Evolutionary conservation across 2,888 invertebrate genomes (phyloP).

Genomic region (Eurois occulta): DNA sequence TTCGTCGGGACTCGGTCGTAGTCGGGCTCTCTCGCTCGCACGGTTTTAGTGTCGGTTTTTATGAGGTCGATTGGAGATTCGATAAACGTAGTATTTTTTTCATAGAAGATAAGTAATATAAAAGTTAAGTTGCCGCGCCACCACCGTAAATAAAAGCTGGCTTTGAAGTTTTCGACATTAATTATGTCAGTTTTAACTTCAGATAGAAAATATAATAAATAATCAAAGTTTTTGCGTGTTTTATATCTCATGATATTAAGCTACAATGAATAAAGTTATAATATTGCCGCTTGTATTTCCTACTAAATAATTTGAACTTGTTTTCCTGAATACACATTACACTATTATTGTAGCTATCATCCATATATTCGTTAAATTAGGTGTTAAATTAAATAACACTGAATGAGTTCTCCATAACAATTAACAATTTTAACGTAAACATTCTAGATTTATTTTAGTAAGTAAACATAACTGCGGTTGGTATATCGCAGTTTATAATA

Average conservation of each 20-base stretch:
- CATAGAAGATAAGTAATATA: background rate
- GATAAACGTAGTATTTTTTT: background rate
- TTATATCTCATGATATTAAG: background rate
- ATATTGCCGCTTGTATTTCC: background rate
- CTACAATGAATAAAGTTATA: background rate
- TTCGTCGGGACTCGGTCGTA: conserved; percentile 64
- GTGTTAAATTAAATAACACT: background rate
- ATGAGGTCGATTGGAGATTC: background rate
- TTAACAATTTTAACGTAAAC: background rate
- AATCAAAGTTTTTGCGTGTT: background rate
- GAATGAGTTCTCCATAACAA: conserved; percentile 20
- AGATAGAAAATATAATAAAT: background rate
- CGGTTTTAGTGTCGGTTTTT: conserved; percentile 24
- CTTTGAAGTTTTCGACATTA: background rate
- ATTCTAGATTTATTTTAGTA: background rate
- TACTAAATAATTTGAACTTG: background rate
- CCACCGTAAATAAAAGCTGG: background rate
- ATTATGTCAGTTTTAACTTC: background rate
- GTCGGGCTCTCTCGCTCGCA: conserved; percentile 63
- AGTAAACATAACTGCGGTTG: conserved; percentile 1
- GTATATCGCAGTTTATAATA: background rate
- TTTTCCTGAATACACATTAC: conserved; percentile 31
- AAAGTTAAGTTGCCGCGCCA: background rate
- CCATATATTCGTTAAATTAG: too few relatives aligned
- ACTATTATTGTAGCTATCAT: background rate